Percentiles rank a stretch among this genome's conserved stretches.
These are phyloP conservation scores for Colletes collaris DNA, from an alignment of 2,888 invertebrate species.

Conservation along the genomic window DNA sequence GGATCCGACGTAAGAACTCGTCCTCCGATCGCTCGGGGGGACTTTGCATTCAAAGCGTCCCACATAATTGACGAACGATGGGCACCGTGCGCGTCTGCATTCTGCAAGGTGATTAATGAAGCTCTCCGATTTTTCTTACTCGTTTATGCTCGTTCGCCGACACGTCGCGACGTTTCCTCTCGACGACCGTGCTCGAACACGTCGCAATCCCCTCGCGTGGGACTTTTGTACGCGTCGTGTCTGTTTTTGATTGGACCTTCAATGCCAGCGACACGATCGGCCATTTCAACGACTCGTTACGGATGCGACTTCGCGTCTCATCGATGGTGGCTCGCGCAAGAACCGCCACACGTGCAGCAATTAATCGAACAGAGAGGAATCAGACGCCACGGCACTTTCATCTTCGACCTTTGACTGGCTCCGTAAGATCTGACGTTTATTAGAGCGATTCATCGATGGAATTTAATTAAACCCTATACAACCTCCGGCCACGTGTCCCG, in stretches of 20 bases:
- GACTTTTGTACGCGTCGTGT: not conserved
- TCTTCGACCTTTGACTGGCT: conserved; percentile 18
- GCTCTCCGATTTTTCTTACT: conserved; percentile 14
- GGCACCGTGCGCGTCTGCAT: conserved; percentile 7
- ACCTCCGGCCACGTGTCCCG: not conserved
- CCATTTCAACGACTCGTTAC: conserved; percentile 13
- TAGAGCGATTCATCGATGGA: conserved; percentile 27
- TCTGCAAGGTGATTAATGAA: conserved; percentile 36
- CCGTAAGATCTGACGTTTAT: conserved; percentile 22
- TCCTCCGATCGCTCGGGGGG: not conserved
- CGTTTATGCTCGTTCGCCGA: conserved; percentile 8
- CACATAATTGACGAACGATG: conserved; percentile 33
- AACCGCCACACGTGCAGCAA: not conserved
- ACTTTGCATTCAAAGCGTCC: conserved; percentile 9
- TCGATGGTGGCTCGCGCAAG: not conserved
- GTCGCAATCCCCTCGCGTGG: not conserved
- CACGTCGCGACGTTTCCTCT: too few species aligned
- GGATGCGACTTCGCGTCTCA: conserved; percentile 38
- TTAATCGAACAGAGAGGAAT: conserved; percentile 13
- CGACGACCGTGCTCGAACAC: not conserved
- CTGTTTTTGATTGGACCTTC: conserved; percentile 27
- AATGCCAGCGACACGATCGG: not conserved
- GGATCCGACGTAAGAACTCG: not conserved
- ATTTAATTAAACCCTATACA: conserved; percentile 21
- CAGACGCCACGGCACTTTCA: conserved; percentile 13